Evolutionary conservation across 2,888 invertebrate genomes (phyloP), one percentile per base, ranked within the genome.

Genomic region (Furcula furcula): DNA sequence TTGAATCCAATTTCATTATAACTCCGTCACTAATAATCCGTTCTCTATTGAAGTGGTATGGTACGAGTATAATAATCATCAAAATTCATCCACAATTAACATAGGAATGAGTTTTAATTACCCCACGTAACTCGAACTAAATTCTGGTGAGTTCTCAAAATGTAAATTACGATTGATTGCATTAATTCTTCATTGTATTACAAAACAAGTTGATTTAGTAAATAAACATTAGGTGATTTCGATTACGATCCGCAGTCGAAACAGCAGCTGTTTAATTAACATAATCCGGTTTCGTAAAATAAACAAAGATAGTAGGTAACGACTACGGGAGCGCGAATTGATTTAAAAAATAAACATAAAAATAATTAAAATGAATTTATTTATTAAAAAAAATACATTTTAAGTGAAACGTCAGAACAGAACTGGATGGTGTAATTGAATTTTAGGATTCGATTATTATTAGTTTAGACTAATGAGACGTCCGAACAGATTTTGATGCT

Each of bases 181-280:
- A 44, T 47, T 46, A 52, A 61, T 60, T 49, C 44, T 46, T 54
- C 47, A 65, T 55, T 49, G 44, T 46, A 47, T 61, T 63, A 59
- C 66, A 70, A 73, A 74, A 76, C 68, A 72, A 72, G 68, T 66
- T 76, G 73, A 76, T 79, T 77, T 69, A 26, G 66, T 63, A 65
- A 75, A 75, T 75, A 71, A 76, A 78, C 74, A 76, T 66, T 65
- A 73, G 65, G 60, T 65, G 68, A 62, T 75, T 72, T 68, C 67
- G 63, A 79, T 72, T 73, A 74, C 77, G 63, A 69, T 77, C 60
- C 65, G 56, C 57, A 61, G 65, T 60, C 55, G 58, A 65, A 67
- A 72, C 62, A 65, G 63, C 65, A 69, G 65, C 62, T 65, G 66
- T 61, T 69, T 71, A 69, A 76, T 82, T 77, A 76, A 65, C 74